Evolutionary conservation across 35 echinoderm and acorn worm genomes (phyloP), one percentile per base, ranked within the genome.

Genomic region (Amphiura filiformis): DNA sequence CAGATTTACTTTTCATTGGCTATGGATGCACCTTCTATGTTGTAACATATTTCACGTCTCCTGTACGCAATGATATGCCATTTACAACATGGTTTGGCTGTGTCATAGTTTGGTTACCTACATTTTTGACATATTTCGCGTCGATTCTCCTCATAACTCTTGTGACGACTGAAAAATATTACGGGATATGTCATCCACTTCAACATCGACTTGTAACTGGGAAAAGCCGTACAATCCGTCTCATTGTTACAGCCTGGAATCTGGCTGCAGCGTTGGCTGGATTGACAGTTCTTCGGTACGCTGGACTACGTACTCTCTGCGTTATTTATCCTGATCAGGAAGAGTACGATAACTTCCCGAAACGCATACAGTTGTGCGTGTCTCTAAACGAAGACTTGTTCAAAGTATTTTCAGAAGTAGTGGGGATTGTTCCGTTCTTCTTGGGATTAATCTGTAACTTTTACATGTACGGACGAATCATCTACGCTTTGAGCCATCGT

Each of bases 391-490:
- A 33, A 23, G 20, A 35, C n/a, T n/a, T n/a, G n/a, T 18, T 85
- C 1, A 4, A 1, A 36, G 12, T 36, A 31, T 22, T 61, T 23
- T 2, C 0, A 34, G 32, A 64, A 36, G 28, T 56, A 36, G 23
- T 85, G n/a, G 12, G 18, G 14, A 39, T 36, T 18, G 35, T 64
- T 35, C 83, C 83, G 15, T 37, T 35, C n/a, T 36, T 85, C 64
- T 0, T 38, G 0, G 56, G n/a, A 35, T 9, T 83, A 33, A 31
- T 49, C 31, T 12, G 14, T 14, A 85, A 85, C 56, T 14, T 61
- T 26, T 35, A 36, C 32, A 85, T 85, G 83, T 85, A 64, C 34
- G 56, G 17, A n/a, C 2, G 56, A 33, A 65, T 85, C 31, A 64
- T 85, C 35, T 35, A 61, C 13, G 56, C 34, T 20, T 70, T 65